Evolutionary conservation across 2,797 vertebrate genomes (phyloP).

Genomic region (Microcaecilia unicolor): DNA sequence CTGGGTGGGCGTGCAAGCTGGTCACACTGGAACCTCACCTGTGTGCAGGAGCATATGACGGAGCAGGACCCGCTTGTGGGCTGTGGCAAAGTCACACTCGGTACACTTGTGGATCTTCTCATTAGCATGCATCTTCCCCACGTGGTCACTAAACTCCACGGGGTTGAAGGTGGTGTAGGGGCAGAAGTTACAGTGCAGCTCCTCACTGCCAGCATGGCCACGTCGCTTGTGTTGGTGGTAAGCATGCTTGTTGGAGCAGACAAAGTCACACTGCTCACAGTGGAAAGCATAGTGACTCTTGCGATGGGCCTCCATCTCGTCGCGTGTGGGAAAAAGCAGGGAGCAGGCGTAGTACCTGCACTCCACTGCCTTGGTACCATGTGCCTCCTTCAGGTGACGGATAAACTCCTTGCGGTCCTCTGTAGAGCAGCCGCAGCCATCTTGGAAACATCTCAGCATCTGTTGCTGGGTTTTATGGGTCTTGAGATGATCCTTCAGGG

Average conservation of each 20-base stretch:
- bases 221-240: conserved; percentile 83
- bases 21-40: conserved; percentile 50
- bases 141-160: conserved; percentile 78
- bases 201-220: conserved; percentile 73
- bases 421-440: conserved; percentile 58
- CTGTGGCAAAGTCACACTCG: conserved; percentile 81
- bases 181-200: conserved; percentile 80
- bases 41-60: conserved; percentile 86
- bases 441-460: conserved; percentile 65
- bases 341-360: conserved; percentile 84
- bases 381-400: conserved; percentile 64
- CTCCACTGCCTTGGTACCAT: conserved; percentile 60
- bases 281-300: conserved; percentile 88
- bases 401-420: conserved; percentile 68
- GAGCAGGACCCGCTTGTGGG: conserved; percentile 86
- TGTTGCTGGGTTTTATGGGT: conserved; percentile 61
- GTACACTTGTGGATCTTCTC: conserved; percentile 89
- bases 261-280: conserved; percentile 85
- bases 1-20: no score
- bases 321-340: conserved; percentile 57
- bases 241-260: conserved; percentile 83
- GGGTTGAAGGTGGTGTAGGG: conserved; percentile 83
- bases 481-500: conserved; percentile 89
- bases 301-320: conserved; percentile 80
- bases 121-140: conserved; percentile 82